Evolutionary conservation across 2,797 vertebrate species (phyloP).

Genomic region (Tokudaia tokunoshimensis): DNA sequence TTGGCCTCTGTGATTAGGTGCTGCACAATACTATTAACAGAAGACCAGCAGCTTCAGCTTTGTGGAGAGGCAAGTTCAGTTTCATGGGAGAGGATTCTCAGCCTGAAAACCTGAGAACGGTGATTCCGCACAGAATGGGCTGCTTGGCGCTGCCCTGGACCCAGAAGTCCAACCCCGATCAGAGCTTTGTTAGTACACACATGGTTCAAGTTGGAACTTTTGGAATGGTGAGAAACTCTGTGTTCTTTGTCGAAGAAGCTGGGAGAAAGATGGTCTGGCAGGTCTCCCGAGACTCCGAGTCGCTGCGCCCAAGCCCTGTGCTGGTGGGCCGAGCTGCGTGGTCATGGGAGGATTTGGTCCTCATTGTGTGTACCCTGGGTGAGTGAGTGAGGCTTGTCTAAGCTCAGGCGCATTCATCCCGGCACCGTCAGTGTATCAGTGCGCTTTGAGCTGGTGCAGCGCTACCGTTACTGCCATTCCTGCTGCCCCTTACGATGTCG

Average conservation of each 20-base stretch:
- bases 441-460: neutral
- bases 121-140: neutral
- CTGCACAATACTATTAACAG: neutral
- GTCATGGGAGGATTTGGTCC: neutral
- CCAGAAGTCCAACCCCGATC: neutral
- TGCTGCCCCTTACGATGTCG: neutral
- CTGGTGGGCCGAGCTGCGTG: neutral
- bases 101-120: neutral
- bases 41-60: neutral
- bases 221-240: neutral
- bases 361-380: neutral
- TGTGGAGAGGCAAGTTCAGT: neutral
- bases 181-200: neutral
- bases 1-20: neutral
- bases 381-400: neutral
- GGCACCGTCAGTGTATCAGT: neutral
- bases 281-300: slow-evolving; percentile 4
- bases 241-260: slow-evolving; percentile 54
- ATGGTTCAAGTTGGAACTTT: neutral
- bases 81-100: neutral
- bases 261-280: neutral
- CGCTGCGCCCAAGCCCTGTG: neutral
- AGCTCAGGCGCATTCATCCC: neutral
- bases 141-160: neutral
- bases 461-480: no score